Evolutionary conservation across 1,140 invertebrate genomes (phyloP).

Genomic region (Pinna nobilis): DNA sequence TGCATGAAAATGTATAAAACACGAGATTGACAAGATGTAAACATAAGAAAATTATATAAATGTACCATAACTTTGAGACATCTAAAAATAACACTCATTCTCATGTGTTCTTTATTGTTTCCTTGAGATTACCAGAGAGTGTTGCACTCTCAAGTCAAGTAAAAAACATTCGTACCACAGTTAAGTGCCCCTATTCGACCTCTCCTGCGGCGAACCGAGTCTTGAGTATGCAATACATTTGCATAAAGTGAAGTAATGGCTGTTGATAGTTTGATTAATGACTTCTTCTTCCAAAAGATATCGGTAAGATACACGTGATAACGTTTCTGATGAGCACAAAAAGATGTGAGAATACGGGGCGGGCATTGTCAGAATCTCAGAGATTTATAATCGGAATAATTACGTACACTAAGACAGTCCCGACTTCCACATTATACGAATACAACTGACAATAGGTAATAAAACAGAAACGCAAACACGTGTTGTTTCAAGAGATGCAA

Average conservation of each 20-base stretch:
- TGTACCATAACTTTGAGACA: no score
- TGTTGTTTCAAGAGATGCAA: no score
- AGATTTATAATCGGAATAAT: no score
- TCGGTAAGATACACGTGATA: background rate
- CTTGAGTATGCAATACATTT: constrained; percentile 13
- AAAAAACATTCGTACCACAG: constrained; percentile 3
- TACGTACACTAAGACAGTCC: no score
- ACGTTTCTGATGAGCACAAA: background rate
- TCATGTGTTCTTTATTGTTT: background rate
- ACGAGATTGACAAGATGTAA: no score
- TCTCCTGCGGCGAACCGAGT: background rate
- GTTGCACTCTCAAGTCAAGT: constrained; percentile 5
- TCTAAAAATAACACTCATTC: background rate
- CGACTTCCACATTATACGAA: no score
- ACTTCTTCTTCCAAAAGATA: background rate
- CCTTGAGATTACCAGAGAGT: background rate
- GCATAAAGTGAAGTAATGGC: constrained; percentile 11
- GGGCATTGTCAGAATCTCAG: no score
- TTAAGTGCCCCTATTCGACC: constrained; percentile 17
- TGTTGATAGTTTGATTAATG: constrained; percentile 3
- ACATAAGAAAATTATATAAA: no score
- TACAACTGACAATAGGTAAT: no score
- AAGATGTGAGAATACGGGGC: background rate
- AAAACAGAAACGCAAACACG: no score
- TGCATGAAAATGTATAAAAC: no score